Evolutionary conservation across 2,113 vertebrate genomes (phyloP).

Genomic region (Lipophrys pholis): DNA sequence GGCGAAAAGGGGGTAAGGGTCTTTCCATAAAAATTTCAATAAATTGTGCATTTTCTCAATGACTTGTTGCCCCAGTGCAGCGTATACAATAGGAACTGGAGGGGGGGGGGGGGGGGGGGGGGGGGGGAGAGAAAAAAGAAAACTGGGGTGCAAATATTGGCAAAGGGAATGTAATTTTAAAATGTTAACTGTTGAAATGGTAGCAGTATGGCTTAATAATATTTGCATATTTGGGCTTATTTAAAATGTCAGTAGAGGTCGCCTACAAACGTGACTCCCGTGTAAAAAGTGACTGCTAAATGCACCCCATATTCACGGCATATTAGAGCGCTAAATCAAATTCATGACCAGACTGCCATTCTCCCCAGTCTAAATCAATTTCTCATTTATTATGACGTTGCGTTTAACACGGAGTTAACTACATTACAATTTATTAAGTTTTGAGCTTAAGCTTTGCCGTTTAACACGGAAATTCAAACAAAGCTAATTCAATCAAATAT

Average conservation of each 20-base stretch:
- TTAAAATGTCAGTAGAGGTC: slow-evolving; percentile 43
- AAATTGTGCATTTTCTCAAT: slow-evolving; percentile 76
- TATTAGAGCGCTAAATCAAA: slow-evolving; percentile 45
- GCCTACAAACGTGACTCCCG: slow-evolving; percentile 36
- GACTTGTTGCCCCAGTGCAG: slow-evolving; percentile 68
- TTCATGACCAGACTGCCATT: slow-evolving; percentile 55
- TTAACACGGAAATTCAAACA: slow-evolving; percentile 23
- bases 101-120: too few relatives aligned
- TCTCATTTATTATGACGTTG: slow-evolving; percentile 44
- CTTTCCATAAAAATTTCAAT: slow-evolving; percentile 79
- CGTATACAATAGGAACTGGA: slow-evolving; percentile 13
- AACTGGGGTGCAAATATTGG: slow-evolving; percentile 50
- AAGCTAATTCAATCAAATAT: slow-evolving; percentile 31
- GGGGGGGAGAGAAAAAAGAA: too few relatives aligned
- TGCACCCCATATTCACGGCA: slow-evolving; percentile 35
- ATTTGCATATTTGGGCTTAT: slow-evolving; percentile 44
- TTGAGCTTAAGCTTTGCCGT: slow-evolving; percentile 38
- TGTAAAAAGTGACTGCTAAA: slow-evolving; percentile 47
- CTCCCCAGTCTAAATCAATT: slow-evolving; percentile 57
- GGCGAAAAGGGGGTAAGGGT: slow-evolving; percentile 68
- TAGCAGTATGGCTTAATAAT: slow-evolving; percentile 29
- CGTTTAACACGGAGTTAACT: slow-evolving; percentile 54
- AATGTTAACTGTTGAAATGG: slow-evolving; percentile 35
- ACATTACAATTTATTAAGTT: slow-evolving; percentile 36
- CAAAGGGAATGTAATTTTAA: slow-evolving; percentile 25